Evolutionary conservation across 2,113 vertebrate species (phyloP).

Genomic region (Colossoma macropomum): DNA sequence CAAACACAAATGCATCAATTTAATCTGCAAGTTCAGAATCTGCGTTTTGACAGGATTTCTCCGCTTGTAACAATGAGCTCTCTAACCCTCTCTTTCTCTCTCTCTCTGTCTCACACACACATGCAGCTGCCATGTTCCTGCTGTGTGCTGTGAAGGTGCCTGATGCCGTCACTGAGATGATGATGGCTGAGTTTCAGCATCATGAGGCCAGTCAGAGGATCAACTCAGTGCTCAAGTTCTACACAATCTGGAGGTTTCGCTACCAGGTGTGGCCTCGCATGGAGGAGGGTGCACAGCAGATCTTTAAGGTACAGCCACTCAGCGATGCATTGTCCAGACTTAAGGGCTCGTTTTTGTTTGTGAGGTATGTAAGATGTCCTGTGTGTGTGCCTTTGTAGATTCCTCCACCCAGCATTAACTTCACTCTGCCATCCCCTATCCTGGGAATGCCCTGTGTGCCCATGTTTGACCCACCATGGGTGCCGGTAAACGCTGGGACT

Average conservation of each 20-base stretch:
- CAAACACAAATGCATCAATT: too few relatives aligned
- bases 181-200: conserved; percentile 97
- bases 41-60: too few relatives aligned
- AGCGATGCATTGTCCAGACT: not conserved
- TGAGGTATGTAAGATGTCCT: not conserved
- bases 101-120: not conserved
- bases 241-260: conserved; percentile 97
- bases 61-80: too few relatives aligned
- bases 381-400: conserved; percentile 77
- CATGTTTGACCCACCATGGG: conserved; percentile 98
- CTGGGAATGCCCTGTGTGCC: conserved; percentile 98
- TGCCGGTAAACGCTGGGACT: conserved; percentile 94
- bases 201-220: conserved; percentile 93
- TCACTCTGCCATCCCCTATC: conserved; percentile 96
- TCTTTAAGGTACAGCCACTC: conserved; percentile 88
- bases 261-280: conserved; percentile 99
- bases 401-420: conserved; percentile 98
- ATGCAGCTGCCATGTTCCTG: conserved; percentile 96
- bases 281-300: conserved; percentile 99
- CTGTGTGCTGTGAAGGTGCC: conserved; percentile 97
- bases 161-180: conserved; percentile 94
- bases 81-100: not conserved
- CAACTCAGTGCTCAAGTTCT: conserved; percentile 95
- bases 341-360: too few relatives aligned
- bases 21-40: too few relatives aligned